These are phyloP conservation scores for Conomelus anceps DNA, from an alignment of 2,888 invertebrate genomes.

Conservation along the genomic window DNA sequence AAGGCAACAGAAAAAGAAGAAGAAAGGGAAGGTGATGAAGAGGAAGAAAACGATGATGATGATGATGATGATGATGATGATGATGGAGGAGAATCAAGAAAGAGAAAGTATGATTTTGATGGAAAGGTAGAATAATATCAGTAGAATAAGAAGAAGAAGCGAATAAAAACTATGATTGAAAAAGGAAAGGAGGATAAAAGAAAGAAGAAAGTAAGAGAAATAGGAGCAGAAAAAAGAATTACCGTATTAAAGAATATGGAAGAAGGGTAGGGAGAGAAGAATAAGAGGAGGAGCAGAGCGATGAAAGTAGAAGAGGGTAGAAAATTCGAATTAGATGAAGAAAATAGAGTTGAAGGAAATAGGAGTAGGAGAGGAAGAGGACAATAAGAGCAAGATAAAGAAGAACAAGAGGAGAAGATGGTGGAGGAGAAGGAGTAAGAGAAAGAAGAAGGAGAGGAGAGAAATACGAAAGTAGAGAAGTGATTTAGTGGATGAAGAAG, in stretches of 20 bases:
- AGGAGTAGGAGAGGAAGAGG: background rate
- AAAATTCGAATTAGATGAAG: background rate
- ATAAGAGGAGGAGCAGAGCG: too few relatives aligned
- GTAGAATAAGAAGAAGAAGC: background rate
- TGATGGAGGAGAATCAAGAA: background rate
- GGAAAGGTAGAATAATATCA: background rate
- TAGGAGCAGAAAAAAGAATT: too few relatives aligned
- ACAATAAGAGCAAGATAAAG: background rate
- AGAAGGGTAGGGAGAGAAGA: too few relatives aligned
- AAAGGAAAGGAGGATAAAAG: background rate
- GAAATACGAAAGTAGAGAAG: too few relatives aligned
- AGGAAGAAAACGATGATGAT: background rate
- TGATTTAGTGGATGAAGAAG: too few relatives aligned
- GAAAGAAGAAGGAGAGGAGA: background rate
- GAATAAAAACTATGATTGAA: background rate
- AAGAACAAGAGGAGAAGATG: background rate
- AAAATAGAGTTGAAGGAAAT: background rate
- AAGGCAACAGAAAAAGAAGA: background rate
- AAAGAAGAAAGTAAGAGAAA: too few relatives aligned
- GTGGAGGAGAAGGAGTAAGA: background rate
- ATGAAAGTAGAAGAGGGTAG: too few relatives aligned
- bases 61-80: background rate
- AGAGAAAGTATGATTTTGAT: background rate
- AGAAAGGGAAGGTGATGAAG: background rate
- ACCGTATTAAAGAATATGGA: too few relatives aligned